Evolutionary conservation across 2,888 invertebrate species (phyloP).

Genomic region (Drosophila koepferae): DNA sequence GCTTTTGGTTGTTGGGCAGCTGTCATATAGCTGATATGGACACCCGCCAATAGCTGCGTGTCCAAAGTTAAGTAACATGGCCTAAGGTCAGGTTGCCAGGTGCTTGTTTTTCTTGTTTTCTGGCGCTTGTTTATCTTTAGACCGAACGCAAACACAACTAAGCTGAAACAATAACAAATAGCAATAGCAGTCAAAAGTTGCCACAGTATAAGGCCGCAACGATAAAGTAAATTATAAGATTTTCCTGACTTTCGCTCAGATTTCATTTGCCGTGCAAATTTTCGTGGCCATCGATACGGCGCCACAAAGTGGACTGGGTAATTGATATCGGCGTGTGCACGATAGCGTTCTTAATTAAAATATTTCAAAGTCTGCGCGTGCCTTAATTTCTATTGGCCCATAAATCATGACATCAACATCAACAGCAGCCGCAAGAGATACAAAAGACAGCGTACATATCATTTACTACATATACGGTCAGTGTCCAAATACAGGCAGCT

Average conservation of each 20-base stretch:
- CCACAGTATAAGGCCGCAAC: slow-evolving; percentile 32
- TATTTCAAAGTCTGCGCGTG: slow-evolving; percentile 65
- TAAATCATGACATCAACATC: slow-evolving; percentile 77
- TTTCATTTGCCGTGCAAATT: slow-evolving; percentile 52
- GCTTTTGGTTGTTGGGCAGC: slow-evolving; percentile 28
- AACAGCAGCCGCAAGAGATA: slow-evolving; percentile 16
- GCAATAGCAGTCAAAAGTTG: slow-evolving; percentile 56
- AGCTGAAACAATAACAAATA: slow-evolving; percentile 59
- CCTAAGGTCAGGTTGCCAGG: slow-evolving; percentile 64
- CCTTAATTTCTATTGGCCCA: slow-evolving; percentile 26
- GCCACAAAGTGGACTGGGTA: slow-evolving; percentile 52
- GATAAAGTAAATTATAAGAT: slow-evolving; percentile 69
- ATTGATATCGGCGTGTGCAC: slow-evolving; percentile 56
- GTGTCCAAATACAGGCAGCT: slow-evolving; percentile 16
- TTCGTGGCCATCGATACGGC: slow-evolving; percentile 32
- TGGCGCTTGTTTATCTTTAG: slow-evolving; percentile 66
- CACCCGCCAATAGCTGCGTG: slow-evolving; percentile 64
- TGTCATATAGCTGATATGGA: slow-evolving; percentile 56
- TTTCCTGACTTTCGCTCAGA: slow-evolving; percentile 40
- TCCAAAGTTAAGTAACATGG: slow-evolving; percentile 70
- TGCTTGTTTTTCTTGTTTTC: slow-evolving; percentile 41
- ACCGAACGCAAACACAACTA: slow-evolving; percentile 71
- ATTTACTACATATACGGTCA: not conserved
- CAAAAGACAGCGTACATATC: not conserved
- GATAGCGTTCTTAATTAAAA: slow-evolving; percentile 69